Percentiles rank a stretch among this genome's conserved stretches.
phyloP scores from a whole-genome alignment of 1,140 invertebrate species.

The Apis dorsata region DNA sequence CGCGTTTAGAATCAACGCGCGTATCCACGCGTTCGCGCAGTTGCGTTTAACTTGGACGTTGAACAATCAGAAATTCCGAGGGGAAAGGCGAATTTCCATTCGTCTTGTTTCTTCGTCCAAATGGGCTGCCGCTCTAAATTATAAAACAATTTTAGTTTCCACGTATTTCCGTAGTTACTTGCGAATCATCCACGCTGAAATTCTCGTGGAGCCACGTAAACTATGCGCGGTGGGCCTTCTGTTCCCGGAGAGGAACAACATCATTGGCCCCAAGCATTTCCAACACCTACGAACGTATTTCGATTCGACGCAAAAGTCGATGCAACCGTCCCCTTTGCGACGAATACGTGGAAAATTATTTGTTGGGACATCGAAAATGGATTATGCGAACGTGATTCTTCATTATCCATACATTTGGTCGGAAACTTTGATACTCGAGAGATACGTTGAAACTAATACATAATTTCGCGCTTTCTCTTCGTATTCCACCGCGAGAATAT shows the following conservation, averaged over 20 bases:
- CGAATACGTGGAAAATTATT: no score
- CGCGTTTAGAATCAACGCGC: neutral
- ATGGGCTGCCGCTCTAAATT: neutral
- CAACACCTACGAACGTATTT: neutral
- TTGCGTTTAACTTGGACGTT: neutral
- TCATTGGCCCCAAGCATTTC: neutral
- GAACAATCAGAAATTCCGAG: neutral
- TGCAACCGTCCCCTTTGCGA: neutral
- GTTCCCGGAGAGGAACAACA: neutral
- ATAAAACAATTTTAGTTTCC: slow-evolving; percentile 8
- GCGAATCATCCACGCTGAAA: neutral
- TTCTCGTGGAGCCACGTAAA: slow-evolving; percentile 5
- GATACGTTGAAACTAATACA: no score
- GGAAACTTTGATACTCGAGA: neutral
- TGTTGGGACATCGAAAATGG: neutral
- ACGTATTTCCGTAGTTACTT: slow-evolving; percentile 17
- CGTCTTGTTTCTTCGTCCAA: neutral
- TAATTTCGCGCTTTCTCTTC: no score
- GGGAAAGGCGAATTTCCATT: neutral
- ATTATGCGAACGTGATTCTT: neutral
- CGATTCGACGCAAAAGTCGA: neutral
- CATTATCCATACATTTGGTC: neutral
- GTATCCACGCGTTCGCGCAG: neutral
- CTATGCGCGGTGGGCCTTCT: slow-evolving; percentile 19
- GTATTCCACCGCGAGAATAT: no score